Evolutionary conservation across 2,888 invertebrate species (phyloP).

Genomic region (Troides helena): DNA sequence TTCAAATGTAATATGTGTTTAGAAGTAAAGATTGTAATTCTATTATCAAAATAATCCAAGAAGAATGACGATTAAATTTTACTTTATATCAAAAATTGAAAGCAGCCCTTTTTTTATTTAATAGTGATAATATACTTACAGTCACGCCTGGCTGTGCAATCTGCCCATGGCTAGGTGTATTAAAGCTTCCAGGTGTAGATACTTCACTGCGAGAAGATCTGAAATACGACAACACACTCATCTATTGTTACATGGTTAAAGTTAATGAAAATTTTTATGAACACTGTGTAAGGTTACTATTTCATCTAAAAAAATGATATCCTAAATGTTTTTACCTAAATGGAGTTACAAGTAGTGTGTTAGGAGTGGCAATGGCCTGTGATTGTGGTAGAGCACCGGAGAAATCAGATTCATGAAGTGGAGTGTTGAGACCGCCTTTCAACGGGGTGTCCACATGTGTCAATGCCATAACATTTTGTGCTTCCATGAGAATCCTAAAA

Average conservation of each 20-base stretch:
- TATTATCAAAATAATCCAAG: too few relatives aligned
- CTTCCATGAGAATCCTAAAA: slow-evolving; percentile 90
- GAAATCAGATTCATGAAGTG: slow-evolving; percentile 94
- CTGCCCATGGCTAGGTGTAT: slow-evolving; percentile 75
- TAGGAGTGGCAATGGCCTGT: slow-evolving; percentile 88
- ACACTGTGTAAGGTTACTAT: too few relatives aligned
- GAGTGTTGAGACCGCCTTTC: slow-evolving; percentile 97
- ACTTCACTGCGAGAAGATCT: slow-evolving; percentile 85
- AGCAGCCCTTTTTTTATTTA: too few relatives aligned
- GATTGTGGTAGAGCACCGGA: slow-evolving; percentile 88
- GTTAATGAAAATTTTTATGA: too few relatives aligned
- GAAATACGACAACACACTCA: slow-evolving; percentile 7
- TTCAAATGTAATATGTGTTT: too few relatives aligned
- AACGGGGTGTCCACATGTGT: slow-evolving; percentile 98
- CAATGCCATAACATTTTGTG: slow-evolving; percentile 98
- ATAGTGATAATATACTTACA: slow-evolving; percentile 37
- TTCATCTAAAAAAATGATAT: background rate
- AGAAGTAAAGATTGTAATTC: too few relatives aligned
- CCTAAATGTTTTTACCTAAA: slow-evolving; percentile 76
- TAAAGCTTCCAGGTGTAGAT: slow-evolving; percentile 80
- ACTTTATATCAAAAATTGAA: too few relatives aligned
- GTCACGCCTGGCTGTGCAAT: slow-evolving; percentile 48
- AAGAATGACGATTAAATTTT: too few relatives aligned
- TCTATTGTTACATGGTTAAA: background rate
- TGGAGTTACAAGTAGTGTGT: slow-evolving; percentile 93